Evolutionary conservation across 2,797 vertebrate species (phyloP), one percentile per base, ranked within the genome.

Genomic region (Halcyon smyrnensis): DNA sequence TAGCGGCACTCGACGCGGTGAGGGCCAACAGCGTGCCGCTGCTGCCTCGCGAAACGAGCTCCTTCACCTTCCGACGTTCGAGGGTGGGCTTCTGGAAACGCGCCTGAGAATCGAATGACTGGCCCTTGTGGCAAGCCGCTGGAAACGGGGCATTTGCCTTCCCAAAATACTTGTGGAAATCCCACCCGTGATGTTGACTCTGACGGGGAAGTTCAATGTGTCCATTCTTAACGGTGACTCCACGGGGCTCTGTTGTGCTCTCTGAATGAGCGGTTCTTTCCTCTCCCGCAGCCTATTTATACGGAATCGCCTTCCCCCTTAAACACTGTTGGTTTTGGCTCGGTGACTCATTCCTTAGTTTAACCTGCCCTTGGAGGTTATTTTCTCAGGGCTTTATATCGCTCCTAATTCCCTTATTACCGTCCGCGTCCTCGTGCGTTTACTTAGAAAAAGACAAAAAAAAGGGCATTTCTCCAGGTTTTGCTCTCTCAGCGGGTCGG

Each of bases 271-370:
- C 8, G 45, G 27, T 30, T 91, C 81, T 92, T 63, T 92, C 81
- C 92, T 79, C 87, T 32, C 75, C 46, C 20, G 27, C 77, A 51
- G 46, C 71, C 12, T 94, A 62, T 94, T 97, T 87, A 70, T 85
- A 84, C 8, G 36, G 84, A 91, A 25, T 89, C 78, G 1, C 36
- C n/a, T 87, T 84, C 64, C 51, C 64, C 87, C 63, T 87, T 70
- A 67, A 93, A 39, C 7, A 10, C 75, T 96, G 95, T 95, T 96
- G 95, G 16, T 77, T 87, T 96, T 96, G 95, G 96, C 96, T 95
- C 76, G 21, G 51, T 8, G 23, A 34, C 41, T 2, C 46, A 50
- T 50, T 80, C 46, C 70, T 84, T 67, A 46, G 25, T 45, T 89
- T 64, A 89, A 83, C 60, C 71, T 87, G 64, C 84, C 56, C 68